Conservation (phyloP, 2,888 invertebrate genomes). For the Parapristionchus giblindavisi region DNA sequence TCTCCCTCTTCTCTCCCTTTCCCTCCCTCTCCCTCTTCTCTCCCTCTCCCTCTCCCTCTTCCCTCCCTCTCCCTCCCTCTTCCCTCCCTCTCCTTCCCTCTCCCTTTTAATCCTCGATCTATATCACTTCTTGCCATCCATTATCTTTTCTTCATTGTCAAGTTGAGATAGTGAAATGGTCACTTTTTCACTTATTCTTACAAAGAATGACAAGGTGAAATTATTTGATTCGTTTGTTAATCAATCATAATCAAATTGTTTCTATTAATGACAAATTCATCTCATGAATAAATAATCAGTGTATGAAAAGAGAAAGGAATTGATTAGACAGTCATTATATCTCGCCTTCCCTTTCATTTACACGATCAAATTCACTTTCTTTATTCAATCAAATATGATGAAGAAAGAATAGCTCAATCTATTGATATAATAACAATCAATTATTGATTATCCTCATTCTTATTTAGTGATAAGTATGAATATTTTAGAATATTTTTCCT, state of each 20-base stretch:
- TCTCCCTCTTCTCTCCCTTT: background rate
- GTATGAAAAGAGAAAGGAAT: no score
- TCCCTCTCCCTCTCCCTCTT: background rate
- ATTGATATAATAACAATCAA: no score
- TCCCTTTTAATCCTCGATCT: background rate
- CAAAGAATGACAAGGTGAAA: background rate
- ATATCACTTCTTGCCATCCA: background rate
- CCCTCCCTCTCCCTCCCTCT: background rate
- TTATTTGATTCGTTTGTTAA: background rate
- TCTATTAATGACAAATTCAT: background rate
- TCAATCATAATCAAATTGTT: background rate
- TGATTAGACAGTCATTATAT: no score
- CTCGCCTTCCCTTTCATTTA: no score
- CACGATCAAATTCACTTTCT: no score
- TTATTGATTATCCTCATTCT: no score
- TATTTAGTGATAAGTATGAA: no score
- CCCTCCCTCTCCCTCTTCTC: background rate
- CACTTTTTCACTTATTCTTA: no score
- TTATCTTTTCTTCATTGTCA: background rate
- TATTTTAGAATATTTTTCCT: no score
- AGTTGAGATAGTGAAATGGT: background rate
- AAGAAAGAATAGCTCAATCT: no score
- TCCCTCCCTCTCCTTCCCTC: conserved; percentile 8
- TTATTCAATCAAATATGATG: no score
- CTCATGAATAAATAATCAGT: no score